A percentile compares a stretch with the other conserved stretches of the same genome.
phyloP scores from a whole-genome alignment of 1,140 invertebrate genomes.

The Drosophila sturtevanti region DNA sequence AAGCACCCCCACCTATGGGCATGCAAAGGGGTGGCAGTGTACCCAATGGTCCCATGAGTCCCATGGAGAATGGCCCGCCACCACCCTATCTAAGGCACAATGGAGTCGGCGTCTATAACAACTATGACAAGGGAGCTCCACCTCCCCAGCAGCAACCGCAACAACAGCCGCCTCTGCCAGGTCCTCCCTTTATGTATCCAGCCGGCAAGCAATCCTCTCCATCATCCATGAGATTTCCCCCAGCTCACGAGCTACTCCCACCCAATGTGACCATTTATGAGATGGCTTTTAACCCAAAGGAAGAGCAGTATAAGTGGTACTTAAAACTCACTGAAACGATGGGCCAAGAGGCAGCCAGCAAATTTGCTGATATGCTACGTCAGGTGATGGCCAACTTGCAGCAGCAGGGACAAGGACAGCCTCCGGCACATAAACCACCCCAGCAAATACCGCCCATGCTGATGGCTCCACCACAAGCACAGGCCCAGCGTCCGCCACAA shows the following conservation, averaged over 20 bases:
- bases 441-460: constrained; percentile 25
- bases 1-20: constrained; percentile 49
- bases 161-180: constrained; percentile 39
- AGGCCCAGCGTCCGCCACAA: constrained; percentile 62
- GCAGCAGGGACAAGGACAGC: constrained; percentile 53
- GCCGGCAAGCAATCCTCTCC: constrained; percentile 69
- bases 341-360: constrained; percentile 80
- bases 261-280: constrained; percentile 82
- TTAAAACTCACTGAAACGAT: constrained; percentile 73
- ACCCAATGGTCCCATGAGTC: constrained; percentile 79
- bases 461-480: constrained; percentile 16
- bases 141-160: constrained; percentile 41
- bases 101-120: constrained; percentile 61
- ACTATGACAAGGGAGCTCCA: constrained; percentile 57
- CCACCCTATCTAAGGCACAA: constrained; percentile 69
- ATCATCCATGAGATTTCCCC: constrained; percentile 74
- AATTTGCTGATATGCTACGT: constrained; percentile 76
- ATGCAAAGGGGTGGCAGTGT: constrained; percentile 72
- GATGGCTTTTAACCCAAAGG: constrained; percentile 80
- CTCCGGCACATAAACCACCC: constrained; percentile 37
- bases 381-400: constrained; percentile 73
- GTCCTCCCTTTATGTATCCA: constrained; percentile 58
- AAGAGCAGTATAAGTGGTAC: constrained; percentile 82
- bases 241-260: constrained; percentile 78
- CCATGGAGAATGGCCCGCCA: constrained; percentile 70